Percentiles rank a stretch among this genome's conserved stretches.
Conservation (phyloP, 2,113 vertebrate species). For the Siniperca chuatsi region DNA sequence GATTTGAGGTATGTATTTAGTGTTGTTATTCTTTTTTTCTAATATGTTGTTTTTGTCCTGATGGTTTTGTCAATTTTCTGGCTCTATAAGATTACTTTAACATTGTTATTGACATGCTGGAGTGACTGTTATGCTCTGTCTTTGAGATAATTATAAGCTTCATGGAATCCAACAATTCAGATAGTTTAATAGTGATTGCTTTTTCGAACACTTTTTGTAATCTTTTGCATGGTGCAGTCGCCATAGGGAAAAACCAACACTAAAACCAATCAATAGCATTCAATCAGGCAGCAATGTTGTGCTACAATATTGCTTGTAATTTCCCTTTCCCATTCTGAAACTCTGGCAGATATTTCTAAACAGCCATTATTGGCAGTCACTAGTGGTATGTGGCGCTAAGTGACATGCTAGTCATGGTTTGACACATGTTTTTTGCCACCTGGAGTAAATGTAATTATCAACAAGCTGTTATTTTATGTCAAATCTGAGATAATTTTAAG, state of each 20-base stretch:
- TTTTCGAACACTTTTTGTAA: conserved; percentile 6
- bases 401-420: neutral
- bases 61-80: neutral
- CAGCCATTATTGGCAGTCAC: conserved; percentile 4
- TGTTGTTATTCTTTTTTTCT: neutral
- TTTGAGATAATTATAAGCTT: conserved; percentile 39
- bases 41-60: neutral
- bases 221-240: conserved; percentile 6
- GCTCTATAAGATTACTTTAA: neutral
- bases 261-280: conserved; percentile 59
- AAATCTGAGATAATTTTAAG: neutral
- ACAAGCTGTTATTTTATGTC: neutral
- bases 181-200: neutral
- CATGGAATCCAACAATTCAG: conserved; percentile 28
- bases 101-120: conserved; percentile 30
- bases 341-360: conserved; percentile 26
- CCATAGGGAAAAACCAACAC: conserved; percentile 15
- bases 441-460: neutral
- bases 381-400: neutral
- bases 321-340: conserved; percentile 17
- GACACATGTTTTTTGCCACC: neutral
- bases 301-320: conserved; percentile 49
- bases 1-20: neutral
- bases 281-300: conserved; percentile 45
- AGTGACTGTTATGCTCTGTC: conserved; percentile 8